Conservation (phyloP, 2,888 invertebrate genomes). For the Octodonta nipae region DNA sequence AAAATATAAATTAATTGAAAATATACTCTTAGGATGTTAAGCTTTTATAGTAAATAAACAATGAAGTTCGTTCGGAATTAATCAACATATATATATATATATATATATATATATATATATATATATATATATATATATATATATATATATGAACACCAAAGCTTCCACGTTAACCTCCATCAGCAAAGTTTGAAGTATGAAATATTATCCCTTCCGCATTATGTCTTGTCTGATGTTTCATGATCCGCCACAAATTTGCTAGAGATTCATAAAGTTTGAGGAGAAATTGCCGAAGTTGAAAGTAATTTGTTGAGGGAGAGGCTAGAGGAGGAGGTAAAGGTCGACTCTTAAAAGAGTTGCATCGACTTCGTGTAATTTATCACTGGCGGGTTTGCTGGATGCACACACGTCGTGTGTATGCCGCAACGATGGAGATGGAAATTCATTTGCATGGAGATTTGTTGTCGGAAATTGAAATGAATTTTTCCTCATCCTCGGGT, state of each 20-base stretch:
- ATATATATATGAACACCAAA: constrained; percentile 9
- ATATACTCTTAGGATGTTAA: too few relatives aligned
- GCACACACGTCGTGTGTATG: too few relatives aligned
- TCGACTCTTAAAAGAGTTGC: too few relatives aligned
- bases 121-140: constrained; percentile 1
- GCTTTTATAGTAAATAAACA: too few relatives aligned
- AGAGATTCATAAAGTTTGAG: constrained; percentile 1
- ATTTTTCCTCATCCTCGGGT: too few relatives aligned
- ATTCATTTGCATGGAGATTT: too few relatives aligned
- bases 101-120: neutral
- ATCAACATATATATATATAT: neutral
- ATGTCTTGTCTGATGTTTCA: constrained; percentile 7
- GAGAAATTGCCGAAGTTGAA: neutral
- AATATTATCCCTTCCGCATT: constrained; percentile 12
- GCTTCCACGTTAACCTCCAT: constrained; percentile 12
- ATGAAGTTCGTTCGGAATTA: too few relatives aligned
- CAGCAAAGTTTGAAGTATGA: constrained; percentile 11
- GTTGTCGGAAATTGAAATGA: too few relatives aligned
- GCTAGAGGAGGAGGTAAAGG: neutral
- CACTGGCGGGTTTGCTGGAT: too few relatives aligned
- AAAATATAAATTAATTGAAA: too few relatives aligned
- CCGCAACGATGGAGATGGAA: too few relatives aligned
- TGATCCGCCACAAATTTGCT: constrained; percentile 6
- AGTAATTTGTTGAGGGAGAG: constrained; percentile 2
- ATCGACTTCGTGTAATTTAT: too few relatives aligned